Evolutionary conservation across 2,888 invertebrate species (phyloP).

Genomic region (Amaurobius ferox): DNA sequence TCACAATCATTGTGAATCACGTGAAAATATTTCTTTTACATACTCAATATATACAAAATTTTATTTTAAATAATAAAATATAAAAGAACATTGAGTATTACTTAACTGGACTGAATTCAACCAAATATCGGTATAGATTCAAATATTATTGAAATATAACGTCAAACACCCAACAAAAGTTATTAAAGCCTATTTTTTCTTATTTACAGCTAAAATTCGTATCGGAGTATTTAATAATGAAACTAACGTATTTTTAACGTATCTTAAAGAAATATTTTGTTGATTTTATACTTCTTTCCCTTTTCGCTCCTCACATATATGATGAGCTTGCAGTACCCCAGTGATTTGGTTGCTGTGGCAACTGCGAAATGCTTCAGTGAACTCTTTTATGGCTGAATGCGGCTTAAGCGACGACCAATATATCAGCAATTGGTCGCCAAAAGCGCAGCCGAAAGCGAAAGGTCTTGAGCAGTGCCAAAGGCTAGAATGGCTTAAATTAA

Average conservation of each 20-base stretch:
- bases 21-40: no score
- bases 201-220: no score
- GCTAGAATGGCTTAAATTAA: neutral
- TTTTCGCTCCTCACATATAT: neutral
- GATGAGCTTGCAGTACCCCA: constrained; percentile 9
- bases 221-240: neutral
- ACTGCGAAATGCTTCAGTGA: constrained; percentile 55
- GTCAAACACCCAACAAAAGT: no score
- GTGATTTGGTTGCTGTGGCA: constrained; percentile 45
- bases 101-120: no score
- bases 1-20: no score
- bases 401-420: constrained; percentile 56
- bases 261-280: neutral
- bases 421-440: constrained; percentile 48
- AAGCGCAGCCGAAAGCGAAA: constrained; percentile 34
- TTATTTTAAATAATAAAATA: no score
- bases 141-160: no score
- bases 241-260: neutral
- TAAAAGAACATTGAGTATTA: no score
- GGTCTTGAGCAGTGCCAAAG: neutral
- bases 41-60: no score
- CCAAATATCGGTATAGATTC: no score
- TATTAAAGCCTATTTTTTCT: no score
- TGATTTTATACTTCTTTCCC: neutral
- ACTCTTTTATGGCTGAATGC: constrained; percentile 65